Evolutionary conservation across 2,888 invertebrate genomes (phyloP), one percentile per base, ranked within the genome.

Genomic region (Blastobasis adustella): DNA sequence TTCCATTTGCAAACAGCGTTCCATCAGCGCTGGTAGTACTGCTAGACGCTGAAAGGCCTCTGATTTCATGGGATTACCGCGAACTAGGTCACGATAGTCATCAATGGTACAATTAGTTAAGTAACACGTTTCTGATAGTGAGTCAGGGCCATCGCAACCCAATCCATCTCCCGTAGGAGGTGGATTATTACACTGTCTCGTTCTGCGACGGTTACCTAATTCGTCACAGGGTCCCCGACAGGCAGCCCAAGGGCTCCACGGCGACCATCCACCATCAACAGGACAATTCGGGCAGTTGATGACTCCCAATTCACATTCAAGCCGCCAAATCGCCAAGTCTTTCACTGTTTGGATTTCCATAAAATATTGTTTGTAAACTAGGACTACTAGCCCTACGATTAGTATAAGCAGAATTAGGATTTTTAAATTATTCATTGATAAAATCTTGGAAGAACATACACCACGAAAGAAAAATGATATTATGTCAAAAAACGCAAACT

Each of bases 171-270:
- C 71, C 0, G 79, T 76, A 4, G 90, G 82, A 0, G 74, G 60
- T 6, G 90, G 90, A 58, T 89, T 89, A 48, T 63, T 73, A 56
- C 90, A 90, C 46, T 72, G 69, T 54, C 90, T 75, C 9, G 55
- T 63, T 54, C 88, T 74, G 45, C 61, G 73, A 23, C 78, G 79
- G 49, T 79, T 77, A 1, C 90, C 90, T 5, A 73, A 60, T 50
- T 76, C 79, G 40, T 89, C 89, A 58, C 90, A 90, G n/a, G 71
- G 59, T 6, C 90, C 90, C 8, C 63, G 71, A 55, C 90, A 90
- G 0, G 62, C 48, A 0, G 81, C 77, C 90, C 90, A 90, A 0
- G 76, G 52, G 6, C 72, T 69, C 90, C 90, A 90, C 1, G 80
- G 57, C 0, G 82, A 73, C 90, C 90, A 90, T 9, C 82, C 82